Percentiles rank a stretch among this genome's conserved stretches.
Evolutionary conservation across 2,113 vertebrate species (phyloP).

Genomic region (Steatornis caripensis): DNA sequence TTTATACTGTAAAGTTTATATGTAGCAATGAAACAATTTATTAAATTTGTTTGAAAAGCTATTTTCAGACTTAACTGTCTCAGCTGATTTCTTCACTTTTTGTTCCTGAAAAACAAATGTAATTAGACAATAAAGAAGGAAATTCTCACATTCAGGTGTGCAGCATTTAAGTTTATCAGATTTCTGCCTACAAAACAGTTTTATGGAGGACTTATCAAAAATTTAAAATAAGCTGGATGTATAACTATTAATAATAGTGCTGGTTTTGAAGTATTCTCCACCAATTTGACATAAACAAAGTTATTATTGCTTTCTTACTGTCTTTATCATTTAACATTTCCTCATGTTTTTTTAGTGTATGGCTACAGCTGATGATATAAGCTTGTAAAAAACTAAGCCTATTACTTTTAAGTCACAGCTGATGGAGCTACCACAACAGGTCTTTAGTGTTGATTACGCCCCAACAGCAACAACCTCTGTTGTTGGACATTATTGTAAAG

Average conservation of each 20-base stretch:
- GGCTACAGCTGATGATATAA: neutral
- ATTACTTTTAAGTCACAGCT: neutral
- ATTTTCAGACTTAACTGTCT: neutral
- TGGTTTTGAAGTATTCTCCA: neutral
- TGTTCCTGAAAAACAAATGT: neutral
- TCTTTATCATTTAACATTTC: neutral
- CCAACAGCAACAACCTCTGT: neutral
- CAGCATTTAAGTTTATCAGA: neutral
- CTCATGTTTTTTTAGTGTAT: neutral
- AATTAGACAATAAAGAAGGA: neutral
- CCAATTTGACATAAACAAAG: neutral
- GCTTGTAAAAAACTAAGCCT: neutral
- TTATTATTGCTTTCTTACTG: neutral
- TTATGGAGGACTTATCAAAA: neutral
- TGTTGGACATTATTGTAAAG: neutral
- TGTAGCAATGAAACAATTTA: neutral
- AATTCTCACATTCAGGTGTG: neutral
- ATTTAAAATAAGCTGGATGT: neutral
- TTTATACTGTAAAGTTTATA: neutral
- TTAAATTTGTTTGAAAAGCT: neutral
- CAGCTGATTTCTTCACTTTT: neutral
- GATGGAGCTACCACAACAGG: neutral
- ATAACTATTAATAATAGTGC: neutral
- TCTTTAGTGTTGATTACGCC: neutral
- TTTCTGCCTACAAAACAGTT: neutral